Percentiles rank a stretch among this genome's conserved stretches.
phyloP scores from a whole-genome alignment of 2,888 invertebrate genomes.

The Diarsia rubi region DNA sequence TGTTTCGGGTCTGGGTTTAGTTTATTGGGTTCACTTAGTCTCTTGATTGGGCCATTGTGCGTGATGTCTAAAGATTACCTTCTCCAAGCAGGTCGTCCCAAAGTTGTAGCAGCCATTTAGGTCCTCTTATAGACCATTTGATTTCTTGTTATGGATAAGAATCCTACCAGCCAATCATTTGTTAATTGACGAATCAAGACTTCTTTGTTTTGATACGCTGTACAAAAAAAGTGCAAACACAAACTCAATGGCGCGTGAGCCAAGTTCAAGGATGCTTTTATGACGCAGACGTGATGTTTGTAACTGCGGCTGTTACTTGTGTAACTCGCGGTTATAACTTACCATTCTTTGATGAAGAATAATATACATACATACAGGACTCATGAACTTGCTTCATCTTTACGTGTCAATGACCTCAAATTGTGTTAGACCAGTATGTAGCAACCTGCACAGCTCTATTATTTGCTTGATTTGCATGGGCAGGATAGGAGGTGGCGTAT shows the following conservation, averaged over 20 bases:
- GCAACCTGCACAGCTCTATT: no score
- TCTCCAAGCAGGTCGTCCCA: no score
- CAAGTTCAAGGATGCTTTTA: conserved; percentile 37
- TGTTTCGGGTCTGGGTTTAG: no score
- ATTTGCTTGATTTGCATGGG: no score
- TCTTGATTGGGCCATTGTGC: no score
- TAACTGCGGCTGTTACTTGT: background rate
- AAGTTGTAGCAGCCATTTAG: no score
- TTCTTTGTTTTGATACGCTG: conserved; percentile 3
- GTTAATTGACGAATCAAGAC: background rate
- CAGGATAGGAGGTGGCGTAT: no score
- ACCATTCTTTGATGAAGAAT: background rate
- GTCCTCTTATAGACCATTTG: background rate
- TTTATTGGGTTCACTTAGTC: no score
- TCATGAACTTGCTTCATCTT: background rate
- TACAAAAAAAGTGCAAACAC: background rate
- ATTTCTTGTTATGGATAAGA: background rate
- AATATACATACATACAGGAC: background rate
- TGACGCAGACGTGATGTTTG: conserved; percentile 23
- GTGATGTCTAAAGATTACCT: no score
- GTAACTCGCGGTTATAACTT: background rate
- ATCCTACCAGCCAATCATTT: background rate
- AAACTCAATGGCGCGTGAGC: background rate
- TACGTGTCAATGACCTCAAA: no score
- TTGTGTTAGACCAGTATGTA: no score